Evolutionary conservation across 2,888 invertebrate species (phyloP).

Genomic region (Perithous albicinctus): DNA sequence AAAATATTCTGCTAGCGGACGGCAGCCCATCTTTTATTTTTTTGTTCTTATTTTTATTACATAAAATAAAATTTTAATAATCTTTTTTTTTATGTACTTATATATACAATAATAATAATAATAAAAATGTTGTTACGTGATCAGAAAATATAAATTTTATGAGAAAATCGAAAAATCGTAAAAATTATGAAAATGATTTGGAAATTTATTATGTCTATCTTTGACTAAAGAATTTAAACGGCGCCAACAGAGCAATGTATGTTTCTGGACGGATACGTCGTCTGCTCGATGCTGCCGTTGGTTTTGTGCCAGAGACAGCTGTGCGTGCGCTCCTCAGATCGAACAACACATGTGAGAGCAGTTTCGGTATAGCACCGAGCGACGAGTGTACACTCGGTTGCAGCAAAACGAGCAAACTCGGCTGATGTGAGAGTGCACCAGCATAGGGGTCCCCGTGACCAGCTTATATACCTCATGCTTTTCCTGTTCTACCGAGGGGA

Average conservation of each 20-base stretch:
- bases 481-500: conserved; percentile 51
- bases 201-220: neutral
- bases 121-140: too few species aligned
- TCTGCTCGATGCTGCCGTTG: conserved; percentile 45
- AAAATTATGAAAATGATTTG: neutral
- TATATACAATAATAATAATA: too few species aligned
- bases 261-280: conserved; percentile 52
- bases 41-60: too few species aligned
- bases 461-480: neutral
- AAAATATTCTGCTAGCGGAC: too few species aligned
- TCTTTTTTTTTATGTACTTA: too few species aligned
- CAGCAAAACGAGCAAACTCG: conserved; percentile 3
- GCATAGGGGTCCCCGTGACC: conserved; percentile 29
- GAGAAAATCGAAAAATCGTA: too few species aligned
- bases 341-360: conserved; percentile 47
- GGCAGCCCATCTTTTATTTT: too few species aligned
- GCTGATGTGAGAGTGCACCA: conserved; percentile 12
- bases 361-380: conserved; percentile 31
- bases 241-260: neutral
- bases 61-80: too few species aligned
- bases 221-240: neutral
- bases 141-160: too few species aligned
- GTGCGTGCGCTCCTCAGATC: conserved; percentile 38
- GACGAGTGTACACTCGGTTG: conserved; percentile 12
- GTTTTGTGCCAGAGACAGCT: conserved; percentile 65